These are phyloP conservation scores for Magallana nippona DNA, from an alignment of 2,888 invertebrate genomes.

Conservation along the genomic window DNA sequence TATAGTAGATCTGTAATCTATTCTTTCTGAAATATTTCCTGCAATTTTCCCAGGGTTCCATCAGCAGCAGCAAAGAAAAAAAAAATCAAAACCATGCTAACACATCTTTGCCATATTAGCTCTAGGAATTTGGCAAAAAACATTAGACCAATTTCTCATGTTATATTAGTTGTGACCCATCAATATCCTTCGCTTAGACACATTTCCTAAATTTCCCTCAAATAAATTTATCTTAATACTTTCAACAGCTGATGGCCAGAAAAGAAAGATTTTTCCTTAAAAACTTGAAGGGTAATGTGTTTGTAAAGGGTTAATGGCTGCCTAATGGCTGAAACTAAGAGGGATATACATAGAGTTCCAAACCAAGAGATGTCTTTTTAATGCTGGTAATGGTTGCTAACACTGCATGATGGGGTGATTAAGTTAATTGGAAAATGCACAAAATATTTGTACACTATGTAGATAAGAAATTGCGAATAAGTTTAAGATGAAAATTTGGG, in stretches of 20 bases:
- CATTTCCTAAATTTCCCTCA: slow-evolving; percentile 11
- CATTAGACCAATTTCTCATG: slow-evolving; percentile 15
- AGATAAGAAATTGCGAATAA: slow-evolving; percentile 34
- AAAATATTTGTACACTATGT: slow-evolving; percentile 39
- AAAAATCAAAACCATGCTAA: neutral
- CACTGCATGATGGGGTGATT: slow-evolving; percentile 37
- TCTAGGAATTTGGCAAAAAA: slow-evolving; percentile 2
- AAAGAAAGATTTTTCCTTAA: slow-evolving; percentile 23
- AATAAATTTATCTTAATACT: slow-evolving; percentile 30
- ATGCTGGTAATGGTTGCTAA: slow-evolving; percentile 36
- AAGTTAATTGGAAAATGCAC: slow-evolving; percentile 41
- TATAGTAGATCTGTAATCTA: neutral
- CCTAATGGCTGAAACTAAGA: slow-evolving; percentile 32
- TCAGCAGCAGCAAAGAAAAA: no score
- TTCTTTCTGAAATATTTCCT: neutral
- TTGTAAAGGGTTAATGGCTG: slow-evolving; percentile 31
- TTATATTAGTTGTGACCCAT: slow-evolving; percentile 17
- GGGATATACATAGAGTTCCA: slow-evolving; percentile 6
- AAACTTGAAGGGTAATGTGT: slow-evolving; percentile 30
- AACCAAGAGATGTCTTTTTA: slow-evolving; percentile 37
- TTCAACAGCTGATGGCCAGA: slow-evolving; percentile 25
- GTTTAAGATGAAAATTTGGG: slow-evolving; percentile 23
- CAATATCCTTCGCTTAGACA: slow-evolving; percentile 11
- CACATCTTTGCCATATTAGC: slow-evolving; percentile 28
- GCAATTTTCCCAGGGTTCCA: neutral